Base-by-base conservation (phyloP, 2,888 invertebrate genomes). In the Plemyria rubiginata region DNA sequence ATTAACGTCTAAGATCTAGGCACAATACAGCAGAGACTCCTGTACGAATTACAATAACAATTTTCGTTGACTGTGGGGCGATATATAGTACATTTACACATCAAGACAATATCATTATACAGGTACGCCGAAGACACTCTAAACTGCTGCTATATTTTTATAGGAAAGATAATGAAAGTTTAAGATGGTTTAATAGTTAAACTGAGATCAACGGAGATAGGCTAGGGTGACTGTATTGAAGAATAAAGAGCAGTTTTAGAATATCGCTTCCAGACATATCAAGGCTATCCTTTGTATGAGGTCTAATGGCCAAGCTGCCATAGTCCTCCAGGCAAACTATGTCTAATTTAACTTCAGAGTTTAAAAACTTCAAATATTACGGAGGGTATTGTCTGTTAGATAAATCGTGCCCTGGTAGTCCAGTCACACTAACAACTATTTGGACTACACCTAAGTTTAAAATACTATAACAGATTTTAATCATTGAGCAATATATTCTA, bases 1-100 rank as follows among this genome's bases (percentile, higher is more conserved):
- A 89, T 90, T 92, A 92, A 92, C 87, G 86, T 92, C 93, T 93
- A 93, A 92, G 90, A 92, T 93, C 93, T 93, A 93, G 93, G 93
- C 93, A 93, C 93, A 92, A 92, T 93, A 91, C 93, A 92, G 92
- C 92, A 92, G 92, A 92, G 88, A 92, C 90, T 92, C 92, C 92
- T 92, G 93, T 93, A 92, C 88, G 89, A 86, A 88, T 87, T 88
- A 87, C 85, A 88, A 38, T 90, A 90, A 90, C 87, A 89, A 87
- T 87, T 88, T 93, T 93, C 93, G 93, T 92, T 92, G 93, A 91
- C 85, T 87, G 90, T 86, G 91, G 91, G 90, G 90, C 90, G 83
- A 86, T 79, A 82, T 77, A 82, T 77, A 82, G 79, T 84, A 82
- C 74, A 78, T 75, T 54, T 73, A 63, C 60, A 55, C 70, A 70